Conservation (phyloP, 2,888 invertebrate species). For the Harpagoxenus sublaevis region DNA sequence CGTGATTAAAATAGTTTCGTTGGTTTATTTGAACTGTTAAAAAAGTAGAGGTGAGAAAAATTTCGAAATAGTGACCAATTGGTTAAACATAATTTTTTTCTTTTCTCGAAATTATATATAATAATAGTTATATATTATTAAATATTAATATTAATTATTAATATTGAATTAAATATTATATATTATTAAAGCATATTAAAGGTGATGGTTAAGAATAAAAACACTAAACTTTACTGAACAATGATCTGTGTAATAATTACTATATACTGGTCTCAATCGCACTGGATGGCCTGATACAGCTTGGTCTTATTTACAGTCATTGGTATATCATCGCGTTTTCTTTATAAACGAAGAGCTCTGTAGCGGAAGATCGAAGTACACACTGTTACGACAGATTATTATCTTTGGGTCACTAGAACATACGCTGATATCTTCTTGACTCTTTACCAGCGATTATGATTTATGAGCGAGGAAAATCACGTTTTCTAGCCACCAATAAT, state of each 20-base stretch:
- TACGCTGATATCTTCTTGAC: background rate
- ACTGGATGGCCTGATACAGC: background rate
- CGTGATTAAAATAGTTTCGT: background rate
- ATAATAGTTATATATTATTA: background rate
- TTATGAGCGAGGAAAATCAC: background rate
- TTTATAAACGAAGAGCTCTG: background rate
- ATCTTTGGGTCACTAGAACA: conserved; percentile 49
- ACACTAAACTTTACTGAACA: background rate
- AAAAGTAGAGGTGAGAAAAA: background rate
- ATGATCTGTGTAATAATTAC: background rate
- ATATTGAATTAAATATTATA: too few relatives aligned
- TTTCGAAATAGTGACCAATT: background rate
- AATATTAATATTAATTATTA: too few relatives aligned
- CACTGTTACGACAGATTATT: conserved; percentile 48
- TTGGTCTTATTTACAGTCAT: background rate
- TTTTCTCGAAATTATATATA: background rate
- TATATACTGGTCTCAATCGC: background rate
- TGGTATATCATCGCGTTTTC: background rate
- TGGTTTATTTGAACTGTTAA: background rate
- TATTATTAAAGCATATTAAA: background rate
- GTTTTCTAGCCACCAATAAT: background rate
- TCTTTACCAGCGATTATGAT: background rate
- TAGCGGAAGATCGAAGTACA: conserved; percentile 42
- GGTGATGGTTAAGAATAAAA: background rate
- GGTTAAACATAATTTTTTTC: background rate